Percentiles rank a stretch among this genome's conserved stretches.
These are phyloP conservation scores for Branchipolynoe longqiensis DNA, from an alignment of 2,888 invertebrate species.

Conservation along the genomic window DNA sequence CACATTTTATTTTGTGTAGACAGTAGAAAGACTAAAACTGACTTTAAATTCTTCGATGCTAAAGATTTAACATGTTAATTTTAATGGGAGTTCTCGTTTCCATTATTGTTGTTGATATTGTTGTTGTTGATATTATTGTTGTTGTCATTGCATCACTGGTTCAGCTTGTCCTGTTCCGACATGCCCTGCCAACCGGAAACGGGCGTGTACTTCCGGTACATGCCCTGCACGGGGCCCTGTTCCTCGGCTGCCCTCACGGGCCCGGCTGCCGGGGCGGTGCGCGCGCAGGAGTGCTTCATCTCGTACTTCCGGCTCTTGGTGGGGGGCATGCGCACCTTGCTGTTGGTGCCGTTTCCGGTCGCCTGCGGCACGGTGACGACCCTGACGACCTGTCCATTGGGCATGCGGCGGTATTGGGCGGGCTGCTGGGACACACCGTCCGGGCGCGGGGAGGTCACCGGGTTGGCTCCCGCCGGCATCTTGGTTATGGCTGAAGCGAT, in stretches of 20 bases:
- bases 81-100: no score
- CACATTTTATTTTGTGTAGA: no score
- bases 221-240: neutral
- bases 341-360: neutral
- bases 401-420: conserved; percentile 33
- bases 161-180: conserved; percentile 27
- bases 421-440: neutral
- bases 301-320: conserved; percentile 47
- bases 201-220: conserved; percentile 49
- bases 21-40: no score
- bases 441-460: neutral
- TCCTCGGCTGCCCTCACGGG: neutral
- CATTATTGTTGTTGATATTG: no score
- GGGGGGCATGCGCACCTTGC: conserved; percentile 43
- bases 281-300: conserved; percentile 3
- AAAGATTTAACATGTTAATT: no score
- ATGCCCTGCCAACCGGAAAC: conserved; percentile 35
- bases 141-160: conserved; percentile 22
- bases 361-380: neutral
- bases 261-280: neutral
- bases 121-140: no score
- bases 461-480: neutral
- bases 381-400: conserved; percentile 28
- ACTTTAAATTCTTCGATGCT: no score
- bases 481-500: conserved; percentile 14